Base-by-base conservation (phyloP, 2,113 vertebrate species). In the Epinephelus moara region DNA sequence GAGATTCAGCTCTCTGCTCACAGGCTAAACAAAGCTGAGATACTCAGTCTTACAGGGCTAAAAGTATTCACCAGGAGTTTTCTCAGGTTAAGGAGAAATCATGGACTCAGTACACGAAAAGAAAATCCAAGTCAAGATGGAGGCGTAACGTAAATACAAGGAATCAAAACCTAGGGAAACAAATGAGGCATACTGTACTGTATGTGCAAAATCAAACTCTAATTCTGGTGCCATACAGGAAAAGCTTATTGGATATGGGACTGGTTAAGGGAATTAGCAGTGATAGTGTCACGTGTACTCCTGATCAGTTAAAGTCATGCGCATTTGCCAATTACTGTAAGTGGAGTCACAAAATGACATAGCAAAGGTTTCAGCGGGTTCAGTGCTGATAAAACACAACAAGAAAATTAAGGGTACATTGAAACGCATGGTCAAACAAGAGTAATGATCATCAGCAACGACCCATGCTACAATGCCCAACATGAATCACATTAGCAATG, bases 11-110 rank as follows among this genome's bases (percentile, higher is more conserved):
- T 27, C 10, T 61, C 40, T 1, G 25, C 37, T 60, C 57, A 33
- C 25, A 61, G 56, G 18, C 57, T 74, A 74, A 74, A 74, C 42
- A 74, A 74, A 50, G 27, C 47, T 27, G 37, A 30, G 17, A 37
- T 62, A 50, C 71, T 62, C 14, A 17, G 25, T 56, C 40, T n/a
- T 68, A 8, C 11, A 33, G 40, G 19, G n/a, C 63, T 25, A 37
- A 13, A 33, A 19, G 40, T 33, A 47, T 11, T n/a, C 18, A 61
- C 15, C 6, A 50, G 12, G 8, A 61, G 3, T 9, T 59, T 59
- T 57, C 17, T 21, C 11, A 59, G 8, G 47, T 57, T 15, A 47
- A 59, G 10, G 23, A 8, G 15, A 8, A 2, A 18, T 30, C 30
- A 21, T 55, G 11, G 12, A 42, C 21, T 56, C 9, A 6, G 52